Evolutionary conservation across 2,797 vertebrate genomes (phyloP), one percentile per base, ranked within the genome.

Genomic region (Alcedo quadribrachys): DNA sequence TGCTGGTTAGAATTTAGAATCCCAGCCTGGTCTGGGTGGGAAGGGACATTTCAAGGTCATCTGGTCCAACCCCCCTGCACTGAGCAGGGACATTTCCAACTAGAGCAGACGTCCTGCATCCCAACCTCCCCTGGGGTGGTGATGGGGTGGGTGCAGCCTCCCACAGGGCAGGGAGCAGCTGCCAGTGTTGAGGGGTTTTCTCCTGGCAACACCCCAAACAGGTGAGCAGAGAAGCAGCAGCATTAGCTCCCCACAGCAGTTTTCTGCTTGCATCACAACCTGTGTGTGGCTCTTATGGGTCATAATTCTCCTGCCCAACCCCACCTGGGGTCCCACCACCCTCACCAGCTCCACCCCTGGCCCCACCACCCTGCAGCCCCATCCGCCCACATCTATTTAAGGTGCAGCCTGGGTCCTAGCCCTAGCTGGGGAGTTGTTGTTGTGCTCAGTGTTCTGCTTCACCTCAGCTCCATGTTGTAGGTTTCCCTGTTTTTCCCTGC

Each of bases 381-480:
- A 42, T 25, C n/a, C 4, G 1, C 5, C 48, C 42, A 24, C 8
- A n/a, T 45, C 42, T 2, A 25, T 71, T 77, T 84, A 71, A 84
- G 43, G 27, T 37, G 65, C 48, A 62, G 18, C 27, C 15, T 30
- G 16, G 11, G 3, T 0, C 3, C 2, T 0, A 2, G 2, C 0
- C 1, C 15, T 55, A 6, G 7, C 2, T 50, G 5, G 20, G 5
- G 8, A 0, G 28, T 1, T 60, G 53, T 2, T 35, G 43, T 7
- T 48, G 14, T 51, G 12, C 0, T 0, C 50, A 16, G 35, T 2
- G 3, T 65, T 5, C 19, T 85, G 9, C 2, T 0, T 21, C 12
- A 45, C 9, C 18, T 1, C 3, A 3, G 57, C 4, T 2, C 2
- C 2, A 0, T 27, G 7, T 5, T 68, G 7, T 11, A 6, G 1